phyloP scores from a whole-genome alignment of 2,888 invertebrate species.

The Tuberolachnus salignus region DNA sequence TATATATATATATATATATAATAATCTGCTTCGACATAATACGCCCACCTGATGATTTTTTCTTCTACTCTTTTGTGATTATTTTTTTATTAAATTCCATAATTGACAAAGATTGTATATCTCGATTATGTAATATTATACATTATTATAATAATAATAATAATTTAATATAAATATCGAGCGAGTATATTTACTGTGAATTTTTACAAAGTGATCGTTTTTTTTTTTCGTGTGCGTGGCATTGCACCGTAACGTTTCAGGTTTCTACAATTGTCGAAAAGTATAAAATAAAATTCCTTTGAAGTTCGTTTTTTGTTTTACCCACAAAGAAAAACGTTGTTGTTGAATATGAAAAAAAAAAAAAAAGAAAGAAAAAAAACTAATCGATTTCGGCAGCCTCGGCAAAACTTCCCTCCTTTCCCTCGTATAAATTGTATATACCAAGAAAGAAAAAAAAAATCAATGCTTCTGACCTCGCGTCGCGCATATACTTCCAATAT shows the following conservation, averaged over 20 bases:
- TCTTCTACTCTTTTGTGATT: conserved; percentile 7
- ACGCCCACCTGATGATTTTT: conserved; percentile 38
- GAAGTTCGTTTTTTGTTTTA: conserved; percentile 20
- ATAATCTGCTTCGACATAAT: conserved; percentile 13
- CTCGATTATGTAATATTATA: conserved; percentile 6
- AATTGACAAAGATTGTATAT: conserved; percentile 5
- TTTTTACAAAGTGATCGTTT: not conserved
- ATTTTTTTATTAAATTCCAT: conserved; percentile 2
- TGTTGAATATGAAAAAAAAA: not conserved
- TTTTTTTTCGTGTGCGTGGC: not conserved
- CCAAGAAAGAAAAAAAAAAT: conserved; percentile 20
- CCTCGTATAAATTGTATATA: not conserved
- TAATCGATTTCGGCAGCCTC: conserved; percentile 33
- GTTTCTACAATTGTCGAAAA: not conserved
- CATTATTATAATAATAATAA: not conserved
- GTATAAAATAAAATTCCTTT: not conserved
- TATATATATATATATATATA: not conserved
- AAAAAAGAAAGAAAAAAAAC: not conserved
- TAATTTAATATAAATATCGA: not conserved
- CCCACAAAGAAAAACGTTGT: not conserved
- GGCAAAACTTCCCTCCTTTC: conserved; percentile 12
- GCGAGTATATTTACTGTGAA: not conserved
- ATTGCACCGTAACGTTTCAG: not conserved
- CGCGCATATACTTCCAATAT: not conserved
- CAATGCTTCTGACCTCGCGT: conserved; percentile 23